Base-by-base conservation (phyloP, 1,140 invertebrate species). In the Mizuhopecten yessoensis region DNA sequence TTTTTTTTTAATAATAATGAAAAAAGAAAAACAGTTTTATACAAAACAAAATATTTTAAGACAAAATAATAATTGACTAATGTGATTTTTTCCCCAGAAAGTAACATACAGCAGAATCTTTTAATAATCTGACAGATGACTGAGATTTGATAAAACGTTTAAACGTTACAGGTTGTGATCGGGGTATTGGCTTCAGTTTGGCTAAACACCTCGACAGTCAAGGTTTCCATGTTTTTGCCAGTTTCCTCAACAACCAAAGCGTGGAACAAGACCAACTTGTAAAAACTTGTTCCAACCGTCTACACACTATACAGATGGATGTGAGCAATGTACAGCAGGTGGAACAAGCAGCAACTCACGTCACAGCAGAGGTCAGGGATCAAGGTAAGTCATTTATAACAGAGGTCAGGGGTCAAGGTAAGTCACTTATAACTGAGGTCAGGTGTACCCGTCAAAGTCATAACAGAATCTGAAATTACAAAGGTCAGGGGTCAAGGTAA, bases 181-280 rank as follows among this genome's bases (percentile, higher is more conserved):
- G 95, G 33, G 97, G 97, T n/a, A 96, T 97, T 90, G 97, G 97
- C 0, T 93, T 96, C 86, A 93, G 94, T 49, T 93, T 97, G 20
- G 97, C 97, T 11, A 90, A 95, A 17, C 90, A 94, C 15, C 94
- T 97, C 17, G 96, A 97, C 92, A 88, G 92, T 10, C 89, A 95
- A n/a, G 97, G 97, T 9, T 96, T 97, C 90, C 93, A 95, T 36
- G 97, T 97, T 0, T 97, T 97, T 94, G 97, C 97, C 49, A 97
- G 97, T 0, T 97, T 97, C 93, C 94, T 97, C 20, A 93, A 94
- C 10, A 94, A 95, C 42, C 92, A 95, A 9, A 96, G 96, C 23
- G 89, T 94, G n/a, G 96, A 96, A 2, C 96, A 95, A 49, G 49
- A 90, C 7, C 86, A 92, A n/a, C 93, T 97, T 10, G 88, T 91